phyloP scores from a whole-genome alignment of 2,888 invertebrate species.

The Therioaphis trifolii region DNA sequence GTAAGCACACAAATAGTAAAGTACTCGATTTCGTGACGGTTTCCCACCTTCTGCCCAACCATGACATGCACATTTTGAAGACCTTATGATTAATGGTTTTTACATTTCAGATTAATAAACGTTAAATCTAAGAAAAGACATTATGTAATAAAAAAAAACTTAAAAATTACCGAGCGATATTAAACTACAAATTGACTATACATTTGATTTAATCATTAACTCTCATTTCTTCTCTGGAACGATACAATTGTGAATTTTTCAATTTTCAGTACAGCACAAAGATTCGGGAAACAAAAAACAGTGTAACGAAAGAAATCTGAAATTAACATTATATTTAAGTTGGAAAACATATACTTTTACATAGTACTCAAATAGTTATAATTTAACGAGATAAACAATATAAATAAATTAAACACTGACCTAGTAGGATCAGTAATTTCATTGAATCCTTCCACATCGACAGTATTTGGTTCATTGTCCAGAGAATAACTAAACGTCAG shows the following conservation, averaged over 20 bases:
- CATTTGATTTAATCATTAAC: constrained; percentile 45
- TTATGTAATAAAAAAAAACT: constrained; percentile 9
- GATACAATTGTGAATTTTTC: constrained; percentile 13
- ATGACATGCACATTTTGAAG: constrained; percentile 51
- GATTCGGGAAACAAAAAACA: constrained; percentile 89
- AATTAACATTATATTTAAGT: constrained; percentile 66
- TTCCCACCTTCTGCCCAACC: constrained; percentile 45
- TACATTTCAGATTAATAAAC: constrained; percentile 46
- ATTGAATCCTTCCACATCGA: constrained; percentile 87
- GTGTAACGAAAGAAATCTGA: constrained; percentile 88
- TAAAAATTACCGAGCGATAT: constrained; percentile 29
- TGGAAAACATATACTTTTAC: not conserved
- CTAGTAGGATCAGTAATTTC: constrained; percentile 84
- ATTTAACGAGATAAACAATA: not conserved
- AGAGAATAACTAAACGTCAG: constrained; percentile 88
- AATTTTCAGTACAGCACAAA: constrained; percentile 74
- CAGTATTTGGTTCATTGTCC: constrained; percentile 83
- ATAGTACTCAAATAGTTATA: not conserved
- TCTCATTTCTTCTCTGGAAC: not conserved
- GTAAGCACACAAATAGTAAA: constrained; percentile 46
- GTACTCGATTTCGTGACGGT: constrained; percentile 22
- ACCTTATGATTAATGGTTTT: constrained; percentile 56
- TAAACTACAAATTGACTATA: constrained; percentile 8
- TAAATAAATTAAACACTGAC: constrained; percentile 69
- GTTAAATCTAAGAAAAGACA: constrained; percentile 28